Evolutionary conservation across 2,888 invertebrate genomes (phyloP), one percentile per base, ranked within the genome.

Genomic region (Ommatoiulus sabulosus): DNA sequence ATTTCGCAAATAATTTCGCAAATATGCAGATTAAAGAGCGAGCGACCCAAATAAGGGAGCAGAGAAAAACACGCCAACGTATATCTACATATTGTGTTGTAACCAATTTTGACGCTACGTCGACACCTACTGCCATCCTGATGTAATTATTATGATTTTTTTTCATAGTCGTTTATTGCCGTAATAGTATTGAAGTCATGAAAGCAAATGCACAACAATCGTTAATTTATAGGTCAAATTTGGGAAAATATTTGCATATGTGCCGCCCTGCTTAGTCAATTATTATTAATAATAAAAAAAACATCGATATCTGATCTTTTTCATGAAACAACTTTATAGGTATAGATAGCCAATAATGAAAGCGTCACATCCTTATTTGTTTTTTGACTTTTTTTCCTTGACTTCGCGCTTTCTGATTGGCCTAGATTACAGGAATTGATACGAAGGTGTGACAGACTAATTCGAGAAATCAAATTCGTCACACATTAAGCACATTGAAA

Each of bases 41-140:
- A 63, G 63, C 63, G 63, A 63, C 63, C 63, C 63, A 63, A 63
- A 63, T 63, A 63, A 63, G 63, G 52, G n/a, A 17, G 63, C 63
- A 63, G n/a, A 63, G 20, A 63, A 63, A 63, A 63, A 63, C 63
- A 63, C 63, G 20, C 63, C 20, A 63, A 63, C 63, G 52, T 52
- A 63, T 63, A 17, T 63, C 3, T 17, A 63, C n/a, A 63, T 20
- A 63, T n/a, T 6, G 20, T 63, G n/a, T 63, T 63, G 63, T 20
- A 63, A 63, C 8, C n/a, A 17, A 35, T 63, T 63, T 63, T n/a
- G 63, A n/a, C 63, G 63, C 63, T 48, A 48, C 48, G 48, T 48
- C 48, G 48, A 48, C 63, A 63, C 63, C 63, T 63, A 63, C 63
- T 63, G 63, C 63, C 63, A 63, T 63, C 63, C 63, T 63, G 57